phyloP scores from a whole-genome alignment of 1,140 invertebrate genomes.

The Phymorhynchus buccinoides region DNA sequence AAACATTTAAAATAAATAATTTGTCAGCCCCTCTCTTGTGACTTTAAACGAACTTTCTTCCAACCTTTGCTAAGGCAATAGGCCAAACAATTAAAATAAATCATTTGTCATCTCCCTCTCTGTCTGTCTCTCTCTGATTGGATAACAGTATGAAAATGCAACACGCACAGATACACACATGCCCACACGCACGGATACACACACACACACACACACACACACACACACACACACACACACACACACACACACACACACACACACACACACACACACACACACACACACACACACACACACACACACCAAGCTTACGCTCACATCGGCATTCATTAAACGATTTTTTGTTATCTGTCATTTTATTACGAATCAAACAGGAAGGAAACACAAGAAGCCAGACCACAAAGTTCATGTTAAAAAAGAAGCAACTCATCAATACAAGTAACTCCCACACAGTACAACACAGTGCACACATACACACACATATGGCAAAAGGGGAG shows the following conservation, averaged over 20 bases:
- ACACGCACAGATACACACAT: background rate
- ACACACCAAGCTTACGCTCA: too few relatives aligned
- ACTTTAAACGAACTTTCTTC: too few relatives aligned
- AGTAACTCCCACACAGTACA: background rate
- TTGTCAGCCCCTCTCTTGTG: too few relatives aligned
- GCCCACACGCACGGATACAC: background rate
- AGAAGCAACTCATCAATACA: background rate
- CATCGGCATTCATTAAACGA: too few relatives aligned
- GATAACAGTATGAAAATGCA: too few relatives aligned
- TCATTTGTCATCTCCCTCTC: too few relatives aligned
- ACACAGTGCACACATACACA: background rate
- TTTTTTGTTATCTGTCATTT: background rate
- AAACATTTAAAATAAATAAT: too few relatives aligned
- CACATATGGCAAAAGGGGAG: too few relatives aligned
- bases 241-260: constrained; percentile 9
- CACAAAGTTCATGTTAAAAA: background rate
- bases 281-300: constrained; percentile 1
- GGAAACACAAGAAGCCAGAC: background rate
- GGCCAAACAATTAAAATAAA: too few relatives aligned
- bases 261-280: constrained; percentile 20
- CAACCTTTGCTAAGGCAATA: too few relatives aligned
- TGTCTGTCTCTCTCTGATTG: too few relatives aligned
- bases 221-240: constrained; percentile 20
- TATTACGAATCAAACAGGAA: background rate
- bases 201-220: background rate